Base-by-base conservation (phyloP, 2,888 invertebrate genomes). In the Hylaea fasciaria region DNA sequence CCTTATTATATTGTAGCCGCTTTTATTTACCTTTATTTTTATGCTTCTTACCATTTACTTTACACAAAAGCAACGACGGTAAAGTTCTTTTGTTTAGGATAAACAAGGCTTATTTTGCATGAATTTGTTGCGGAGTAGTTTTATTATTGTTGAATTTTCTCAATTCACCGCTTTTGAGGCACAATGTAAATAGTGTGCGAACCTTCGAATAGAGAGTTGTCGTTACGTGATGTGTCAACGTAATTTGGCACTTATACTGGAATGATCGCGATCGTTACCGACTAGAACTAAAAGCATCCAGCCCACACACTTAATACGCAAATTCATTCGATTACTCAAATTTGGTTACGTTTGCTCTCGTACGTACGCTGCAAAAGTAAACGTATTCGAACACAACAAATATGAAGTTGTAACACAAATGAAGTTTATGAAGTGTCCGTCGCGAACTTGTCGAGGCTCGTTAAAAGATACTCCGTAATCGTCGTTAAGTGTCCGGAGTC, bases 381-480 rank as follows among this genome's bases (percentile, higher is more conserved):
- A 53, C 48, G 58, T 52, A 41, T 49, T 45, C 28, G 9, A 7
- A 16, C 52, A 51, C 51, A 44, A 58, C 16, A 49, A 49, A 49
- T 49, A 39, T 8, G 13, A 41, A 11, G 22, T 50, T 28, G 40
- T 40, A 45, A 53, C 9, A 45, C 40, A 29, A 56, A 47, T 55
- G 46, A 51, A 61, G 55, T 56, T 56, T 51, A 47, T 41, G 47
- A 51, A 51, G 46, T 46, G 51, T 48, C 55, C 50, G 43, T 14
- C 48, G 52, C 50, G 13, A 51, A 60, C 32, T 59, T 44, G 45
- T 16, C 45, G 49, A 44, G 11, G 50, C 48, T 58, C 52, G 58
- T 57, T 57, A 57, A 39, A 50, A 50, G 49, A 57, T 57, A 45
- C 44, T 57, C 49, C 11, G 44, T 28, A 49, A 37, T 50, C 49